Conservation (phyloP, 2,888 invertebrate species). For the Zele albiditarsus region DNA sequence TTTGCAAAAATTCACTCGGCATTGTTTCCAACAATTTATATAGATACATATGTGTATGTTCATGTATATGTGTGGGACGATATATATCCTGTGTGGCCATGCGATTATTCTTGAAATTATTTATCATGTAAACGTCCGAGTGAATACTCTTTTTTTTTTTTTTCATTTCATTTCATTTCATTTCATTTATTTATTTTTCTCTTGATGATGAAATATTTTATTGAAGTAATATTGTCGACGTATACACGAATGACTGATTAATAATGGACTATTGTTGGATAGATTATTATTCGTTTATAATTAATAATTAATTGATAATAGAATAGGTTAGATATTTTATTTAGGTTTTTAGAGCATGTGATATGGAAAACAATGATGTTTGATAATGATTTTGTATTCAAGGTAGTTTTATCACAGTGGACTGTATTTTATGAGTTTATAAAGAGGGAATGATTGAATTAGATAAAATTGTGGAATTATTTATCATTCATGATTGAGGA, state of each 20-base stretch:
- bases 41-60: background rate
- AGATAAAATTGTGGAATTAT: background rate
- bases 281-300: too few species aligned
- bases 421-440: too few species aligned
- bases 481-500: too few species aligned
- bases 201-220: background rate
- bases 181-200: background rate
- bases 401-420: too few species aligned
- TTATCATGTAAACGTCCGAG: background rate
- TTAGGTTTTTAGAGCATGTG: too few species aligned
- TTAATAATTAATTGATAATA: too few species aligned
- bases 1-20: constrained; percentile 1
- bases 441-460: background rate
- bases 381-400: too few species aligned
- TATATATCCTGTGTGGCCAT: constrained; percentile 3
- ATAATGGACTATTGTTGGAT: too few species aligned
- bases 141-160: background rate
- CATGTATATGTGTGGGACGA: constrained; percentile 6
- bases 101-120: constrained; percentile 15
- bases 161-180: too few species aligned
- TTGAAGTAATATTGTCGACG: background rate
- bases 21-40: constrained; percentile 11
- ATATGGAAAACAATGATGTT: too few species aligned
- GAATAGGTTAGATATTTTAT: too few species aligned
- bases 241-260: too few species aligned